Evolutionary conservation across 2,888 invertebrate genomes (phyloP).

Genomic region (Pollenia griseotomentosa): DNA sequence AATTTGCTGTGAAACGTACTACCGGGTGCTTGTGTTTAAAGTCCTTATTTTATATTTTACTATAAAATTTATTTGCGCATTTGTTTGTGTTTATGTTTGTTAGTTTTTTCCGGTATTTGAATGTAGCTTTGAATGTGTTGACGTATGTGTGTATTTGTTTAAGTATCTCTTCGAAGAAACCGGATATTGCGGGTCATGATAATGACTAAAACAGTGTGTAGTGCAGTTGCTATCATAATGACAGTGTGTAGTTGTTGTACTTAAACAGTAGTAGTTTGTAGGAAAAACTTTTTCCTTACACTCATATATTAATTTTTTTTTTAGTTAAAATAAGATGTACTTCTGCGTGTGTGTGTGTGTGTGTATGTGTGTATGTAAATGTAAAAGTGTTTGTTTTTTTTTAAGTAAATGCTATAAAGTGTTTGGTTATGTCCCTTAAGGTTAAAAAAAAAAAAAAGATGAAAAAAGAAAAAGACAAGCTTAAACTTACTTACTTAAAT

Average conservation of each 20-base stretch:
- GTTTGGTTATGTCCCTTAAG: conserved; percentile 64
- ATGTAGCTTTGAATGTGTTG: background rate
- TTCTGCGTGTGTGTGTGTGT: background rate
- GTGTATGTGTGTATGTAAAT: background rate
- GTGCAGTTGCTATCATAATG: conserved; percentile 46
- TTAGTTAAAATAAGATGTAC: background rate
- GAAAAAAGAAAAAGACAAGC: conserved; percentile 8
- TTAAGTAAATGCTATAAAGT: conserved; percentile 61
- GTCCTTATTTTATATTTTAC: conserved; percentile 33
- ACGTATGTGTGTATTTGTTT: conserved; percentile 13
- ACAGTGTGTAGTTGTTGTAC: conserved; percentile 30
- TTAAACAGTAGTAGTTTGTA: conserved; percentile 23
- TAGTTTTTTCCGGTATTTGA: conserved; percentile 42
- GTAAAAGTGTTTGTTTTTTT: conserved; percentile 31
- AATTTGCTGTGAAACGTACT: too few species aligned
- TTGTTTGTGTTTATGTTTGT: conserved; percentile 52
- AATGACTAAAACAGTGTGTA: conserved; percentile 54
- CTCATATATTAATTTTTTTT: conserved; percentile 12
- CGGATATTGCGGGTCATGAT: conserved; percentile 75
- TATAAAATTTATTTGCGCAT: conserved; percentile 53
- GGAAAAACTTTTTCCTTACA: conserved; percentile 41
- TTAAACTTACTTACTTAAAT: conserved; percentile 28
- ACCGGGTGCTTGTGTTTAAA: conserved; percentile 1
- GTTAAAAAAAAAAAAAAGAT: conserved; percentile 30
- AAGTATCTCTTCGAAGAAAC: conserved; percentile 67